Evolutionary conservation across 2,113 vertebrate genomes (phyloP), one percentile per base, ranked within the genome.

Genomic region (Lamprologus sp.): DNA sequence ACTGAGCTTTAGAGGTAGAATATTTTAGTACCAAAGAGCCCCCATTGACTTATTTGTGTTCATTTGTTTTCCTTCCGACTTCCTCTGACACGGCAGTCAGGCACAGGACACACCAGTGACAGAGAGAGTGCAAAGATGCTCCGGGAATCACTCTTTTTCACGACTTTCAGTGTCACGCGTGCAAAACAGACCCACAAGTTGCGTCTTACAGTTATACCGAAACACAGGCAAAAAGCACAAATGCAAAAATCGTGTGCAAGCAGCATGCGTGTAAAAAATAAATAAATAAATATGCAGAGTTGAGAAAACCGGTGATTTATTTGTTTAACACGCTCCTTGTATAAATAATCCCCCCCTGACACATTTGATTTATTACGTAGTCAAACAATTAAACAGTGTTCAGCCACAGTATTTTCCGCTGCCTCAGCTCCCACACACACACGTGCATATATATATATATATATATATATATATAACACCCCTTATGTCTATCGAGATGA

Each of bases 311-410:
- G 23, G 89, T 84, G 88, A 94, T 94, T 93, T 73, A 93, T 94
- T 95, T 96, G 90, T 91, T 93, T 89, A 92, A 92, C 88, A 81
- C 68, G 51, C 73, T 23, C 77, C 91, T 89, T 84, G 90, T 94
- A 92, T 94, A 94, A 94, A 94, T 94, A 94, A 95, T 94, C 90
- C 84, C 88, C 84, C 90, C 90, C 15, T 82, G 93, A 95, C 93
- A 92, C 83, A 49, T 94, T 92, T 94, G 93, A 95, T 96, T 95
- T 94, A 96, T 95, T 92, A 95, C 81, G 88, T 85, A 93, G 89
- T 92, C 89, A 94, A 96, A 96, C 94, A 95, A 94, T 96, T 96
- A 94, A 93, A 92, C 89, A 54, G 83, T 65, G 58, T 88, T 82
- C 86, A 82, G 55, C 79, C 9, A 83, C 88, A 93, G 92, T 83